Percentiles rank a stretch among this genome's conserved stretches.
Conservation (phyloP, 2,888 invertebrate species). For the Pomacea canaliculata region DNA sequence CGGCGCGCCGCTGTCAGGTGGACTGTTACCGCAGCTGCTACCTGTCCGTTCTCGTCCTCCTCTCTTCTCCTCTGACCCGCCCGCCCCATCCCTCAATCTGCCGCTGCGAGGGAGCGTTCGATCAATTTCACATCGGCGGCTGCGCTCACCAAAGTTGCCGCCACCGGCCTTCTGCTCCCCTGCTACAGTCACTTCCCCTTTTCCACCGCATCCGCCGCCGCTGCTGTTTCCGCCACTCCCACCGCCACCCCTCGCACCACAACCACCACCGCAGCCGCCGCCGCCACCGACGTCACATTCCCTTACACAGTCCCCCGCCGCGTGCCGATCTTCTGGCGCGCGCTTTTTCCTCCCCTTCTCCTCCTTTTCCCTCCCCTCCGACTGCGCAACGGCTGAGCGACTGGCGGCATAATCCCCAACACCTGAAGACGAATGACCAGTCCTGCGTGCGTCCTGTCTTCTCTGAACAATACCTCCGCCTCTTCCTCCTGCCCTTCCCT, state of each 20-base stretch:
- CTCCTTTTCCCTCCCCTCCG: conserved; percentile 1
- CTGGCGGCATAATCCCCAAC: neutral
- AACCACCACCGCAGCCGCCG: neutral
- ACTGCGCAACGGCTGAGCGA: no score
- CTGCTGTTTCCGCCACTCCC: neutral
- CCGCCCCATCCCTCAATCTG: conserved; percentile 26
- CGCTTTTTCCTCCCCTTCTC: neutral
- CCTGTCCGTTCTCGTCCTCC: neutral
- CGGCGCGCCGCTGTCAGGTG: no score
- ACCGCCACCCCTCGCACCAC: neutral
- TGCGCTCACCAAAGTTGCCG: neutral
- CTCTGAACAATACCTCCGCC: neutral
- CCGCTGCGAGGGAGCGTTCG: neutral
- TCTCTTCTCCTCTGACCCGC: neutral
- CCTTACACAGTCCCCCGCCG: conserved; percentile 2
- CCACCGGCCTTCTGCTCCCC: no score
- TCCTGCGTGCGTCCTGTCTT: neutral
- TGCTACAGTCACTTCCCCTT: no score
- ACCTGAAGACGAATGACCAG: neutral
- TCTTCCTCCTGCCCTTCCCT: conserved; percentile 1
- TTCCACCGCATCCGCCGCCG: neutral
- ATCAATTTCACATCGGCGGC: no score
- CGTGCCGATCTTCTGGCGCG: neutral
- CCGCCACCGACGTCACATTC: neutral
- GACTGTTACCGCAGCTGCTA: no score